phyloP scores from a whole-genome alignment of 2,797 vertebrate species.

The Botia kubotai region DNA sequence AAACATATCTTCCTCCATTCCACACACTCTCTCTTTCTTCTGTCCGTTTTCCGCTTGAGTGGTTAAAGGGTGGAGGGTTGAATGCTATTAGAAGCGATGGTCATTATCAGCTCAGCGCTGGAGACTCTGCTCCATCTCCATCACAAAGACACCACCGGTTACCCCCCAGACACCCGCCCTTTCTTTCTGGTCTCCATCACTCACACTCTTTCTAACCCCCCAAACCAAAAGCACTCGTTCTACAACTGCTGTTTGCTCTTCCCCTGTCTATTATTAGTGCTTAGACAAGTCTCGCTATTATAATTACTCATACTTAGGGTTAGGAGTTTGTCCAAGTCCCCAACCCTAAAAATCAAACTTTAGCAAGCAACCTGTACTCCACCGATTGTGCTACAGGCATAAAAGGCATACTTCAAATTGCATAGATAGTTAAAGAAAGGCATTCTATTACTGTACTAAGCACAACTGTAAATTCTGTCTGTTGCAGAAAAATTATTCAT shows the following conservation, averaged over 20 bases:
- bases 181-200: slow-evolving; percentile 51
- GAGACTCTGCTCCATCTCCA: slow-evolving; percentile 75
- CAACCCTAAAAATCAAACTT: not conserved
- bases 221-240: slow-evolving; percentile 1
- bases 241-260: slow-evolving; percentile 4
- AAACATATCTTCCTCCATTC: slow-evolving; percentile 68
- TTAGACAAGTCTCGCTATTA: not conserved
- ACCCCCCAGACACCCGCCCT: slow-evolving; percentile 58
- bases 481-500: not conserved
- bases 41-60: slow-evolving; percentile 71
- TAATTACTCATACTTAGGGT: not conserved
- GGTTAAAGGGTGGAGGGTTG: slow-evolving; percentile 78
- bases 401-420: too few species aligned
- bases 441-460: too few species aligned
- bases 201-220: slow-evolving; percentile 15
- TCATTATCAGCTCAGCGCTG: slow-evolving; percentile 80
- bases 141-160: slow-evolving; percentile 78
- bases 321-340: not conserved
- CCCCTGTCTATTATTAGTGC: not conserved
- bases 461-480: too few species aligned
- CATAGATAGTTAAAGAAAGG: too few species aligned
- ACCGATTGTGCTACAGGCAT: too few species aligned
- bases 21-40: slow-evolving; percentile 45
- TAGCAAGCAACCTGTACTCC: not conserved
- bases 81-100: slow-evolving; percentile 79